Conservation (phyloP, 2,797 vertebrate genomes). For the Muscicapa comitata region DNA sequence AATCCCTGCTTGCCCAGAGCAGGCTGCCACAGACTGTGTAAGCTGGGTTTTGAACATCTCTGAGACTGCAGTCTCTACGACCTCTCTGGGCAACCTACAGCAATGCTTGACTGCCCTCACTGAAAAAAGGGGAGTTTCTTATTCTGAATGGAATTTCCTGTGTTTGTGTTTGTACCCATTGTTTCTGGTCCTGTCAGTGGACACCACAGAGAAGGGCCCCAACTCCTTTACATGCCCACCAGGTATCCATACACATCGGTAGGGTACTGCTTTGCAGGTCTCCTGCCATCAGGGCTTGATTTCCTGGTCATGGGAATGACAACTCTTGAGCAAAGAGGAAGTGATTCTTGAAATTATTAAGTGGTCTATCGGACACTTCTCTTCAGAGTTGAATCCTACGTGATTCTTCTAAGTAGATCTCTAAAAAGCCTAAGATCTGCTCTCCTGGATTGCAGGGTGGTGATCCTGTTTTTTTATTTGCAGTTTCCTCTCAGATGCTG, state of each 20-base stretch:
- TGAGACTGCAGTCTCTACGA: background rate
- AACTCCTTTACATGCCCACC: background rate
- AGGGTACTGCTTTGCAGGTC: background rate
- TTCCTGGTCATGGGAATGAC: background rate
- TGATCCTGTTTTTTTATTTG: background rate
- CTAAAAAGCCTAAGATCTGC: background rate
- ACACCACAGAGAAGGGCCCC: background rate
- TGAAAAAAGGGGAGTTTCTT: background rate
- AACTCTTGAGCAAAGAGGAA: background rate
- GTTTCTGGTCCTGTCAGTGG: background rate
- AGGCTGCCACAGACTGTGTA: background rate
- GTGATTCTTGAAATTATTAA: background rate
- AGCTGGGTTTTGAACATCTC: background rate
- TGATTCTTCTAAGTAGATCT: background rate
- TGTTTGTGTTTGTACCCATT: background rate
- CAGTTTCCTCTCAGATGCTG: background rate
- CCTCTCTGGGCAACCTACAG: background rate
- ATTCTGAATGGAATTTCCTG: background rate
- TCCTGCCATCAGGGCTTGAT: background rate
- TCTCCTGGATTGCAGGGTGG: background rate
- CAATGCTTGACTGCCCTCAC: background rate
- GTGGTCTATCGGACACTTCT: background rate
- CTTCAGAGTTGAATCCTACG: background rate
- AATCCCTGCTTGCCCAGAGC: background rate
- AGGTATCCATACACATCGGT: fast-evolving